Conservation (phyloP, 2,797 vertebrate species). For the Peromyscus melanophrys region DNA sequence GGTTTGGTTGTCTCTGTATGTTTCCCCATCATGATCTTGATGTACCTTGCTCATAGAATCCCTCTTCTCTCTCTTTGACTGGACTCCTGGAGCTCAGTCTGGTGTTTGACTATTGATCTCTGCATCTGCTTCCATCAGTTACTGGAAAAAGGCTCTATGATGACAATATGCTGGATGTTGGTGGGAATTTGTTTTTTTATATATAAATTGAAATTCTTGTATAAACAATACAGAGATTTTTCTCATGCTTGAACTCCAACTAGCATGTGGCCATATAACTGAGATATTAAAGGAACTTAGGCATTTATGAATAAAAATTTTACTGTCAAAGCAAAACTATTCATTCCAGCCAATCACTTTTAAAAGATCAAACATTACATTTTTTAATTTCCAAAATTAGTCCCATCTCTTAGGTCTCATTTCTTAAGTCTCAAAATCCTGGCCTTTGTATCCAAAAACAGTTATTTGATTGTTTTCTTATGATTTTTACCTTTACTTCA, state of each 20-base stretch:
- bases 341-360: background rate
- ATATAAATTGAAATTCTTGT: background rate
- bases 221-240: background rate
- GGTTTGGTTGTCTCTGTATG: no score
- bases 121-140: no score
- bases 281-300: background rate
- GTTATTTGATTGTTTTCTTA: background rate
- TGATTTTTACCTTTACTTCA: background rate
- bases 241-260: background rate
- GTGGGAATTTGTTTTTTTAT: background rate
- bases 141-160: no score
- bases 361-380: slow-evolving; percentile 8
- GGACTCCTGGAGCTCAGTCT: no score
- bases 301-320: background rate
- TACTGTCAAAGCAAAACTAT: background rate
- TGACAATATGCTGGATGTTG: no score
- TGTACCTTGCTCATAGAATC: no score
- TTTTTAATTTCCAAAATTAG: slow-evolving; percentile 39
- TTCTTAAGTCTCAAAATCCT: background rate
- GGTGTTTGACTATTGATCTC: no score
- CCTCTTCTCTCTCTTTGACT: no score
- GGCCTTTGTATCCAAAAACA: background rate
- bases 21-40: no score
- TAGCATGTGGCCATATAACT: background rate
- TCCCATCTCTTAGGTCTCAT: slow-evolving; percentile 20